Evolutionary conservation across 2,888 invertebrate species (phyloP).

Genomic region (Pristionchus exspectatus): DNA sequence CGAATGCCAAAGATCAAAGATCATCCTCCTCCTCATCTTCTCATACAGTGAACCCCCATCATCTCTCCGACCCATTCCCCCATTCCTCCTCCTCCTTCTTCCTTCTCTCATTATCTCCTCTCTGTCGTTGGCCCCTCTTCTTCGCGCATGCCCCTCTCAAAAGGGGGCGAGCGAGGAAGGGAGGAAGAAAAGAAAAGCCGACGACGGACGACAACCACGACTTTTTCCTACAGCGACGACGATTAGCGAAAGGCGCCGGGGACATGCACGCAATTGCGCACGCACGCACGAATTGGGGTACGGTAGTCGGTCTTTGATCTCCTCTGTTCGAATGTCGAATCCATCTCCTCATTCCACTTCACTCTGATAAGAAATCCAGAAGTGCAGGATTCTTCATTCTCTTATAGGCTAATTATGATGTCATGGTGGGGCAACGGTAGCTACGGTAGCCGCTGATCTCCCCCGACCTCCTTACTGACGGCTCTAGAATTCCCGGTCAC

Average conservation of each 20-base stretch:
- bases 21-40: not conserved
- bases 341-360: not conserved
- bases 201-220: constrained; percentile 10
- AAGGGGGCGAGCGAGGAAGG: not conserved
- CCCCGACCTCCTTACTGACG: not conserved
- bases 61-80: not conserved
- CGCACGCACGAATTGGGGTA: not conserved
- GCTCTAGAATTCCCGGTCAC: not conserved
- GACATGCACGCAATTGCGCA: constrained; percentile 31
- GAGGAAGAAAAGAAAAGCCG: constrained; percentile 4
- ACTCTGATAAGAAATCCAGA: not conserved
- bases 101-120: constrained; percentile 30
- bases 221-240: constrained; percentile 40
- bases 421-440: no score
- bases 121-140: not conserved
- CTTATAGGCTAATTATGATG: no score
- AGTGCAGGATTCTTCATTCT: no score
- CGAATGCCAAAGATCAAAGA: no score
- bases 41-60: not conserved
- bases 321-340: not conserved
- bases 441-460: not conserved
- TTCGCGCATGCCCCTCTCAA: constrained; percentile 17
- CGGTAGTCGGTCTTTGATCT: not conserved
- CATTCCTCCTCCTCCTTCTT: not conserved
- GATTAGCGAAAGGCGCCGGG: constrained; percentile 28